Evolutionary conservation across 2,113 vertebrate genomes (phyloP).

Genomic region (Fregata magnificens): DNA sequence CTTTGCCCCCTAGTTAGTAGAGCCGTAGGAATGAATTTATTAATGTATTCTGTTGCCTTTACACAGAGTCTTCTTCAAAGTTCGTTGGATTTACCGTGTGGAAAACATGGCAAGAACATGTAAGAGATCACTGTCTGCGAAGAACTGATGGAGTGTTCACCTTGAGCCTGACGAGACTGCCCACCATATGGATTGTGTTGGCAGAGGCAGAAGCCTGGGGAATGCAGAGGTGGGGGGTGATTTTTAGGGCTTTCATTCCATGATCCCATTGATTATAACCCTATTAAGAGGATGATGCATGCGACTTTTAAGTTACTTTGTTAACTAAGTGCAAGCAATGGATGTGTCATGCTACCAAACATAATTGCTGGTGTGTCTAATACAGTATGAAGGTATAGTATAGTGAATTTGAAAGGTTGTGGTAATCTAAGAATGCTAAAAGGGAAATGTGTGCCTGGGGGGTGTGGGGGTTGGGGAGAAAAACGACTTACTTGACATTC

Average conservation of each 20-base stretch:
- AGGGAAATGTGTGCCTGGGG: constrained; percentile 34
- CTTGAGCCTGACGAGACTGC: neutral
- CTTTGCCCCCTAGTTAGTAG: neutral
- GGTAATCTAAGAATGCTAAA: constrained; percentile 56
- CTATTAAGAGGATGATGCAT: constrained; percentile 16
- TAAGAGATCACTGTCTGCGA: neutral
- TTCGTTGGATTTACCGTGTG: neutral
- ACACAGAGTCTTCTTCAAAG: neutral
- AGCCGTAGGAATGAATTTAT: neutral
- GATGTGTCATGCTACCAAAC: constrained; percentile 26
- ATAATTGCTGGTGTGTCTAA: constrained; percentile 39
- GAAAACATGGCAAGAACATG: neutral
- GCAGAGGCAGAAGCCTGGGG: neutral
- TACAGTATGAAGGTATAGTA: constrained; percentile 39
- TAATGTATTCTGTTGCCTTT: constrained; percentile 16
- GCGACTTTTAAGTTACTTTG: constrained; percentile 42
- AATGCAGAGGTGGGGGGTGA: neutral
- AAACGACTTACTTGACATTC: constrained; percentile 65
- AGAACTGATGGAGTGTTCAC: neutral
- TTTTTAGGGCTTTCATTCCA: neutral
- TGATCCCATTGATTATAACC: neutral
- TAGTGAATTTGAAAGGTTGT: constrained; percentile 47
- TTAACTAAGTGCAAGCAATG: constrained; percentile 30
- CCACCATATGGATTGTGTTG: neutral
- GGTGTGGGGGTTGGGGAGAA: constrained; percentile 40